A percentile compares a stretch with the other conserved stretches of the same genome.
phyloP scores from a whole-genome alignment of 2,113 vertebrate species.

The Gadus chalcogrammus region DNA sequence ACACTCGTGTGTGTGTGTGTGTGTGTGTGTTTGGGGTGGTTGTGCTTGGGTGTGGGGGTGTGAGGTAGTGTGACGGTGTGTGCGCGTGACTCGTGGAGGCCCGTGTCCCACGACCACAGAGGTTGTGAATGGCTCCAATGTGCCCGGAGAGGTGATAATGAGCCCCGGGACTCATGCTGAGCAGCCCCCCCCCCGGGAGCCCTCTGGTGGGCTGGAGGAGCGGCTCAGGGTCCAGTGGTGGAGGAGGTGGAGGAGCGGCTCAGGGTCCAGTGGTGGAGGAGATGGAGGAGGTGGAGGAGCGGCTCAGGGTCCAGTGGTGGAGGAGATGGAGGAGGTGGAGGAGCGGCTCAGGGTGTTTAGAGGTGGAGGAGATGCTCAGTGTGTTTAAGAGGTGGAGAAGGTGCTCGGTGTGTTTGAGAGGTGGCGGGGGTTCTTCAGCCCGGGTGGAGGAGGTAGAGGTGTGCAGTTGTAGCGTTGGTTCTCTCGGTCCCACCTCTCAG shows the following conservation, averaged over 20 bases:
- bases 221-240: neutral
- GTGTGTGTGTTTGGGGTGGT: constrained; percentile 41
- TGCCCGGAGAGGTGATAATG: constrained; percentile 71
- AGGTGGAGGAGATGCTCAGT: too few relatives aligned
- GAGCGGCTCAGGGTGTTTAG: too few relatives aligned
- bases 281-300: neutral
- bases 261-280: neutral
- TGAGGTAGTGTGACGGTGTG: constrained; percentile 60
- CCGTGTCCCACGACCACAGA: constrained; percentile 37
- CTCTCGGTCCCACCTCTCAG: too few relatives aligned
- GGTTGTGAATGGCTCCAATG: constrained; percentile 92
- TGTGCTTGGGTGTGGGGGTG: constrained; percentile 22
- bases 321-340: too few relatives aligned
- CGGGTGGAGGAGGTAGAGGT: too few relatives aligned
- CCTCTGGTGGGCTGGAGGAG: constrained; percentile 35
- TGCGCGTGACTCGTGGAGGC: constrained; percentile 51
- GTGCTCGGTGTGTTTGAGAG: too few relatives aligned
- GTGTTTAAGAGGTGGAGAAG: too few relatives aligned
- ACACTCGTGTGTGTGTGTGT: too few relatives aligned
- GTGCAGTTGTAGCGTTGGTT: too few relatives aligned
- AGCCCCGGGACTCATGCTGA: constrained; percentile 26
- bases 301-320: too few relatives aligned
- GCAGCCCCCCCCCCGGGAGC: constrained; percentile 28
- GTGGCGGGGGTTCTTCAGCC: too few relatives aligned
- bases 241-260: too few relatives aligned